Evolutionary conservation across 2,888 invertebrate species (phyloP).

Genomic region (Harpalus rufipes): DNA sequence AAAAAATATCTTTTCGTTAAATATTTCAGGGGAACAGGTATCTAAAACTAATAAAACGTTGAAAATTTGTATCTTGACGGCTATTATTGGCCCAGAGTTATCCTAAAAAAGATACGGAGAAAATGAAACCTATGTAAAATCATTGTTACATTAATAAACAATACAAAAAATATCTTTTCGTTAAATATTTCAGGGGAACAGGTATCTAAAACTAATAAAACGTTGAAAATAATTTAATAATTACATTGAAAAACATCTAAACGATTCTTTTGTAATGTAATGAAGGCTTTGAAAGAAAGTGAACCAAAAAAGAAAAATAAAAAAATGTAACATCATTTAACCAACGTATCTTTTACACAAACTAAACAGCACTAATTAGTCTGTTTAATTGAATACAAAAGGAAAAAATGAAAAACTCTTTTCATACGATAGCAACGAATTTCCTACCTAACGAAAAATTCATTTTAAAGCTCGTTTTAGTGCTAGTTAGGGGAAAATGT

Average conservation of each 20-base stretch:
- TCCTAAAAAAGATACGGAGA: too few relatives aligned
- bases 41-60: too few relatives aligned
- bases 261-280: conserved; percentile 10
- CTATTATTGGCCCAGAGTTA: too few relatives aligned
- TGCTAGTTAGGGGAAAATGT: conserved; percentile 5
- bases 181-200: too few relatives aligned
- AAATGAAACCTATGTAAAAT: too few relatives aligned
- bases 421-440: neutral
- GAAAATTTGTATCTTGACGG: too few relatives aligned
- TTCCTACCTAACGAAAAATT: neutral
- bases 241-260: conserved; percentile 20
- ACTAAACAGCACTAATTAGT: conserved; percentile 12
- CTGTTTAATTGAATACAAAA: neutral
- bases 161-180: too few relatives aligned
- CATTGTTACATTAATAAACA: too few relatives aligned
- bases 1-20: too few relatives aligned
- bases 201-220: too few relatives aligned
- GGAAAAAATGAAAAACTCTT: neutral
- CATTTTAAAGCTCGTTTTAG: neutral
- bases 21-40: too few relatives aligned
- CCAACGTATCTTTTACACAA: conserved; percentile 1
- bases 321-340: conserved; percentile 8
- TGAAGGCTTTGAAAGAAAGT: conserved; percentile 22
- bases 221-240: too few relatives aligned
- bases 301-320: conserved; percentile 26